Conservation (phyloP, 2,888 invertebrate species). For the Fabriciana adippe region DNA sequence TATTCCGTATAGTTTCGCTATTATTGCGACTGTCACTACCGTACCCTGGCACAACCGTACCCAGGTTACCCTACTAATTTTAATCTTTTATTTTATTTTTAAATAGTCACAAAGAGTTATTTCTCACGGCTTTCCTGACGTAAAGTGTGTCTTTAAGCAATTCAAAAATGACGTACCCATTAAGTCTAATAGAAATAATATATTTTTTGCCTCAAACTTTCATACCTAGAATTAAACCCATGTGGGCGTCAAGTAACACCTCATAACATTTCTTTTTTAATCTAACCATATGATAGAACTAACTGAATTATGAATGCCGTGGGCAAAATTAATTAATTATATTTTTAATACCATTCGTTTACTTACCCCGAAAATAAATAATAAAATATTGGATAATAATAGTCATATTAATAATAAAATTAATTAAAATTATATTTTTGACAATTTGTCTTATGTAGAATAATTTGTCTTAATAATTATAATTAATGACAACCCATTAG, state of each 20-base stretch:
- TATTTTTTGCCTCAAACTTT: neutral
- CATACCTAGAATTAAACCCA: neutral
- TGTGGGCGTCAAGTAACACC: neutral
- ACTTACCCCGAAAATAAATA: conserved; percentile 3
- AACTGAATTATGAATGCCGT: conserved; percentile 2
- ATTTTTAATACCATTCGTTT: neutral
- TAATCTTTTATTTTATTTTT: too few relatives aligned
- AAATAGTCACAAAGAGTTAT: too few relatives aligned
- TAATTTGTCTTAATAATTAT: too few relatives aligned
- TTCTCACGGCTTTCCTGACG: too few relatives aligned
- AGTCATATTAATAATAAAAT: neutral
- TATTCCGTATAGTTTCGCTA: too few relatives aligned
- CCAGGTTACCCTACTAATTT: too few relatives aligned
- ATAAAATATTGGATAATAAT: conserved; percentile 1
- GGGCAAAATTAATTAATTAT: neutral
- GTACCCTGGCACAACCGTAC: too few relatives aligned
- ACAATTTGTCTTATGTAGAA: neutral
- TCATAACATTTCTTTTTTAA: neutral
- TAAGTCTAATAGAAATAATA: neutral
- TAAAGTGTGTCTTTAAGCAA: too few relatives aligned
- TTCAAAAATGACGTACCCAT: too few relatives aligned
- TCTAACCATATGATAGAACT: neutral
- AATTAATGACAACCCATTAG: too few relatives aligned
- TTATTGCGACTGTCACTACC: too few relatives aligned
- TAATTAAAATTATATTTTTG: neutral